These are phyloP conservation scores for Fragum sueziense DNA, from an alignment of 2,888 invertebrate genomes.

Conservation along the genomic window DNA sequence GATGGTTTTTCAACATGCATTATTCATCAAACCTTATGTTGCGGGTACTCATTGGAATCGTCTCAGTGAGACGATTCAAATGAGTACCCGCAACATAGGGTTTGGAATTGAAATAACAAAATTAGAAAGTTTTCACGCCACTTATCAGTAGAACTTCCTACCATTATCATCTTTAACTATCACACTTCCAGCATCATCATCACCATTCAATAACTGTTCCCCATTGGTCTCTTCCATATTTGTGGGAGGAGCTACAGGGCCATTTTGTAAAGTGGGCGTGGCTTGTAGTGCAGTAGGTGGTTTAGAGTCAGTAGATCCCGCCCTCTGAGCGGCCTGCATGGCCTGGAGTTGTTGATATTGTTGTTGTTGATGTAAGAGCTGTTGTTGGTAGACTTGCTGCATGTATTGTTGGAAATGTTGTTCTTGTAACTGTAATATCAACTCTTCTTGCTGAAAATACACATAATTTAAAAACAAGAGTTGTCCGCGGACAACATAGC, in stretches of 20 bases:
- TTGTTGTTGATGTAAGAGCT: constrained; percentile 83
- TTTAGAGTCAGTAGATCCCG: constrained; percentile 25
- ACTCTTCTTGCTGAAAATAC: constrained; percentile 89
- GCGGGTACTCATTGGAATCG: too few species aligned
- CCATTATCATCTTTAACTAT: constrained; percentile 17
- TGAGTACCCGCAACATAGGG: too few species aligned
- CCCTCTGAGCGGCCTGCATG: constrained; percentile 58
- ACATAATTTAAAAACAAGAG: neutral
- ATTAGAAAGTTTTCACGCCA: too few species aligned
- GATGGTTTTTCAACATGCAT: too few species aligned
- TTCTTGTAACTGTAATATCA: constrained; percentile 97
- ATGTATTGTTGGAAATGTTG: constrained; percentile 99
- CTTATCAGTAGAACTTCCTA: too few species aligned
- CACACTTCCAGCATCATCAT: constrained; percentile 50
- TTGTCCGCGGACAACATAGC: too few species aligned
- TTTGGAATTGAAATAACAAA: too few species aligned
- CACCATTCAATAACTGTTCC: constrained; percentile 42
- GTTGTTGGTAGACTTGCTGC: constrained; percentile 90
- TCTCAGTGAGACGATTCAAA: too few species aligned
- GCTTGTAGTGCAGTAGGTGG: constrained; percentile 23
- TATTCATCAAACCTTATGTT: too few species aligned
- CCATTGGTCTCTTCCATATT: constrained; percentile 44
- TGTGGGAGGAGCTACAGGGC: constrained; percentile 81
- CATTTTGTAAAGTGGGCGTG: constrained; percentile 49
- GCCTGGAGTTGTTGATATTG: constrained; percentile 82